Percentiles rank a stretch among this genome's conserved stretches.
phyloP scores from a whole-genome alignment of 2,113 vertebrate species.

The Cricetomys ansorgei region DNA sequence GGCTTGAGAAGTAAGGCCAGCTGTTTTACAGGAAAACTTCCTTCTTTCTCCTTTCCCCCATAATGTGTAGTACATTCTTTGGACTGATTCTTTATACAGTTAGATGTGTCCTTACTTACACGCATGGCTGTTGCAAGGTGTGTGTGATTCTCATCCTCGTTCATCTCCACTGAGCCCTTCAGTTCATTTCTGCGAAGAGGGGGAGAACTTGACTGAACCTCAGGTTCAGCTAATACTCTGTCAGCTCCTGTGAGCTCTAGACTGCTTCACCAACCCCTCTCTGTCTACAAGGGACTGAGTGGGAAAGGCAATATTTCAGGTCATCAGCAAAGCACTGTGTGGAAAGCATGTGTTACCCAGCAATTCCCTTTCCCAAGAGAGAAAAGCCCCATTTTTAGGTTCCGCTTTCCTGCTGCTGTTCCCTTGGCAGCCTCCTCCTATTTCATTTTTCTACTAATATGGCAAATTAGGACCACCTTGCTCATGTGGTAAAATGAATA shows the following conservation, averaged over 20 bases:
- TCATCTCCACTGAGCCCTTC: constrained; percentile 37
- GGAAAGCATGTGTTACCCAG: constrained; percentile 47
- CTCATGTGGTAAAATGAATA: constrained; percentile 52
- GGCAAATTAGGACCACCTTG: constrained; percentile 46
- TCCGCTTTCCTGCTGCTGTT: constrained; percentile 23
- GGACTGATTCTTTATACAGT: background rate
- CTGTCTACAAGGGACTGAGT: constrained; percentile 22
- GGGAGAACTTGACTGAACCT: constrained; percentile 68
- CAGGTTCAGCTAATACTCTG: constrained; percentile 64
- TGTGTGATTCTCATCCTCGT: constrained; percentile 38
- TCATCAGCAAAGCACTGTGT: background rate
- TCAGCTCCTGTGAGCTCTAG: background rate
- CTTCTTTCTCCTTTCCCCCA: background rate
- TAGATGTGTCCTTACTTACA: background rate
- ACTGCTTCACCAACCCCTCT: constrained; percentile 64
- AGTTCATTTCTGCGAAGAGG: constrained; percentile 34
- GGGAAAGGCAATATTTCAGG: constrained; percentile 48
- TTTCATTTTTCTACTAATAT: constrained; percentile 75
- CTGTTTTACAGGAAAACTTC: background rate
- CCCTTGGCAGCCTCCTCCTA: constrained; percentile 68
- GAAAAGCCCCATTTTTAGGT: constrained; percentile 55
- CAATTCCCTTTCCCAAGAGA: constrained; percentile 47
- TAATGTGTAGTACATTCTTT: background rate
- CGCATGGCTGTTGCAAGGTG: constrained; percentile 58
- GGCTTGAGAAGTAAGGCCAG: background rate